Base-by-base conservation (phyloP, 2,888 invertebrate species). In the Nebria salina region DNA sequence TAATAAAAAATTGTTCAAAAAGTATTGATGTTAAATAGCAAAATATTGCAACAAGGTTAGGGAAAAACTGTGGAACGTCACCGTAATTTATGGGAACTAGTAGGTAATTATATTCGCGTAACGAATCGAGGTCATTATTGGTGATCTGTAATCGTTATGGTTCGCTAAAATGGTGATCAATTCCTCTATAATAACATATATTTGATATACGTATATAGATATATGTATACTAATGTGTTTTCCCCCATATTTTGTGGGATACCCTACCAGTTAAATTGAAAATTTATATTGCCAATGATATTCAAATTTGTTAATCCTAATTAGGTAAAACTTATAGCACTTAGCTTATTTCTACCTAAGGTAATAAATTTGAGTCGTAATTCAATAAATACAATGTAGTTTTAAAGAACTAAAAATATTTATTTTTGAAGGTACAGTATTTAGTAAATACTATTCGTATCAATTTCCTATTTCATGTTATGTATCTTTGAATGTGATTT, bases 71-170 rank as follows among this genome's bases (percentile, higher is more conserved):
- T 54, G 8, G 54, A 11, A 13, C 54, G 54, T 13, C 54, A 8
- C 7, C 8, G 54, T 54, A 54, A 54, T 54, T 54, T 54, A 54
- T 54, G 54, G 8, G 54, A 65, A 64, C 65, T 66, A 80, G 75
- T 70, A 65, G 43, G 75, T 80, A 75, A 80, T 80, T 80, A 80
- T 80, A 72, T 80, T 64, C 11, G 9, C 5, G 66, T 76, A 75
- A 64, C 75, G 70, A 72, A 75, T 80, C n/a, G 54, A 75, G 80
- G 75, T 70, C 75, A 80, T 80, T 80, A 80, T 72, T 75, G 70
- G 75, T 75, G 64, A 66, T 70, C 74, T 80, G 72, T 75, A 75
- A 80, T 75, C 70, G 70, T 80, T 80, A 80, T 20, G 34, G 42
- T 75, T 8, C 15, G 66, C 20, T 25, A 42, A 43, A 43, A 65